These are phyloP conservation scores for Macquaria ambigua DNA, from an alignment of 2,113 vertebrate species.

Conservation along the genomic window DNA sequence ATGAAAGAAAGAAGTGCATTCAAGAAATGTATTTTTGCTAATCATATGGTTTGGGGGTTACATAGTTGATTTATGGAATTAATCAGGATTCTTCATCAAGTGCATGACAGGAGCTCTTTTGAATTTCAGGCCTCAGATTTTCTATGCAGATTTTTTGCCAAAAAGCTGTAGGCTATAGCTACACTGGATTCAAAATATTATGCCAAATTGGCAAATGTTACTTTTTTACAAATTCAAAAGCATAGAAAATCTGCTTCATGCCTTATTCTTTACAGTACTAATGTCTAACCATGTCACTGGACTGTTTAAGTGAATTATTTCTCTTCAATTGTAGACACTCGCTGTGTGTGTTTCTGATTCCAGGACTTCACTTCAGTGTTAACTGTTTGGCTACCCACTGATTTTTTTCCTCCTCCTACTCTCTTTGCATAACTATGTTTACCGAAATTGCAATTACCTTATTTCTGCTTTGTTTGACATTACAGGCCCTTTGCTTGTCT, in stretches of 20 bases:
- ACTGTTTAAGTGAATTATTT: conserved; percentile 20
- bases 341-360: conserved; percentile 59
- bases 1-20: conserved; percentile 47
- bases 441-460: conserved; percentile 56
- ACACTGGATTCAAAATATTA: not conserved
- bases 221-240: conserved; percentile 5
- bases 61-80: conserved; percentile 17
- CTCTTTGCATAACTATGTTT: conserved; percentile 57
- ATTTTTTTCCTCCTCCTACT: conserved; percentile 45
- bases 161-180: not conserved
- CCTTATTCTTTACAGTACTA: conserved; percentile 53
- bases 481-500: conserved; percentile 54
- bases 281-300: conserved; percentile 46
- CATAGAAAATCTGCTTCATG: conserved; percentile 71
- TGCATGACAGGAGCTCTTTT: conserved; percentile 66
- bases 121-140: conserved; percentile 59
- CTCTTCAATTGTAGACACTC: conserved; percentile 36
- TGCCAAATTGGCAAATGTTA: not conserved
- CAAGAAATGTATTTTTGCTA: conserved; percentile 56
- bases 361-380: conserved; percentile 66
- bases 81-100: conserved; percentile 39
- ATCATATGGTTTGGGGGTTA: conserved; percentile 57
- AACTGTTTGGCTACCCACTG: conserved; percentile 59
- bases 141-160: conserved; percentile 58
- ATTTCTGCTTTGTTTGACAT: conserved; percentile 64